A percentile compares a stretch with the other conserved stretches of the same genome.
Conservation (phyloP, 2,113 vertebrate species). For the Brachyhypopomus occidentalis region DNA sequence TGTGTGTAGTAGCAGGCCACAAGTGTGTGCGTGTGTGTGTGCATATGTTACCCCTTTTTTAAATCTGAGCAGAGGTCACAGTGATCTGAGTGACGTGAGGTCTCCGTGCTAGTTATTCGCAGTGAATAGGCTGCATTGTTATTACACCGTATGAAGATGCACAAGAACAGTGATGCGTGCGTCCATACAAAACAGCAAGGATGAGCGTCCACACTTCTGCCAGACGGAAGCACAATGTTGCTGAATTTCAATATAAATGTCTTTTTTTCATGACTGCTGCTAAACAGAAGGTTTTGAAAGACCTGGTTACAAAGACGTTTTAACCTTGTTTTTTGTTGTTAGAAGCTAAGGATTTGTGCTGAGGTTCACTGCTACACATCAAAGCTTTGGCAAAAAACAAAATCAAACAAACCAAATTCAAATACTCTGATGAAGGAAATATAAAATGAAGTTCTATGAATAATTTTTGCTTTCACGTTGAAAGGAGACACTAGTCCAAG, state of each 20-base stretch:
- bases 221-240: constrained; percentile 23
- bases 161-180: constrained; percentile 3
- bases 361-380: constrained; percentile 46
- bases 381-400: constrained; percentile 36
- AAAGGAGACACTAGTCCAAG: background rate
- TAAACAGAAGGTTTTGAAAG: constrained; percentile 7
- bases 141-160: background rate
- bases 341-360: constrained; percentile 32
- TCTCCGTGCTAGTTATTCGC: constrained; percentile 3
- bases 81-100: constrained; percentile 20
- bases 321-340: constrained; percentile 22
- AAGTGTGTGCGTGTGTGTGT: background rate
- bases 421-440: constrained; percentile 29
- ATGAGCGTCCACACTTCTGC: background rate
- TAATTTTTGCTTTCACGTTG: constrained; percentile 23
- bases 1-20: background rate
- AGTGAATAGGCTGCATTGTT: background rate
- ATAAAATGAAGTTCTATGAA: constrained; percentile 14
- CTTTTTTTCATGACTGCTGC: background rate
- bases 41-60: constrained; percentile 12
- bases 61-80: constrained; percentile 14
- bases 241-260: background rate
- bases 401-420: background rate
- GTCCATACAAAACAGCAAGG: background rate
- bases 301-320: background rate